phyloP scores from a whole-genome alignment of 92 coral and sea anemone genomes.

The Phenganax marumi region DNA sequence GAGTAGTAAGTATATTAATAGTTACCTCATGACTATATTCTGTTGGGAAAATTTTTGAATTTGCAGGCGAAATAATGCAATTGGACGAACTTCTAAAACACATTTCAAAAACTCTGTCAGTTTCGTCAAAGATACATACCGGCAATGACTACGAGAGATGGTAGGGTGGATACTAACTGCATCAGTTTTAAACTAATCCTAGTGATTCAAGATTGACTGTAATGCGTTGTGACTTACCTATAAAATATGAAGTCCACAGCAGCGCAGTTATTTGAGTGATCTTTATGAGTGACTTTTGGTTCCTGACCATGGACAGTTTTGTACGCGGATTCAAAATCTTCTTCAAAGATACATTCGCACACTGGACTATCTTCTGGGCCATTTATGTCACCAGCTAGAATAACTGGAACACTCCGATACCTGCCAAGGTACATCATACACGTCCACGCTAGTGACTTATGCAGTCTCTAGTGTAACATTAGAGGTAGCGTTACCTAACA shows the following conservation, averaged over 20 bases:
- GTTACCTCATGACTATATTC: slow-evolving; percentile 78
- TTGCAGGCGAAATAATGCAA: slow-evolving; percentile 60
- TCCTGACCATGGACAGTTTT: slow-evolving; percentile 79
- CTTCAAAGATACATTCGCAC: slow-evolving; percentile 65
- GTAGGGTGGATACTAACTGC: too few relatives aligned
- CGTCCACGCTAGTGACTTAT: too few relatives aligned
- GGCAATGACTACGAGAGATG: not conserved
- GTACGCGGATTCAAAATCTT: slow-evolving; percentile 75
- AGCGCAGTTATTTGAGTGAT: slow-evolving; percentile 72
- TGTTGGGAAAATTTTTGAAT: slow-evolving; percentile 69
- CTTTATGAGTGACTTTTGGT: slow-evolving; percentile 83
- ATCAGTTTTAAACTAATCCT: too few relatives aligned
- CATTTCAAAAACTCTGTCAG: not conserved
- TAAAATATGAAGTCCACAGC: slow-evolving; percentile 91
- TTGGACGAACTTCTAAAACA: slow-evolving; percentile 63
- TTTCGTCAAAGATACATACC: not conserved
- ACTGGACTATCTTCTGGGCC: slow-evolving; percentile 80
- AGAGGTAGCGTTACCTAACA: too few relatives aligned
- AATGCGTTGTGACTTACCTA: slow-evolving; percentile 50
- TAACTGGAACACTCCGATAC: slow-evolving; percentile 62
- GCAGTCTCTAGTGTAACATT: too few relatives aligned
- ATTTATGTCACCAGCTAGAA: slow-evolving; percentile 90
- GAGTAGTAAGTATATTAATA: too few relatives aligned
- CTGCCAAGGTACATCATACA: not conserved
- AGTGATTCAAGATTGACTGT: too few relatives aligned